Evolutionary conservation across 2,113 vertebrate genomes (phyloP), one percentile per base, ranked within the genome.

Genomic region (Rhadina sibilatrix): DNA sequence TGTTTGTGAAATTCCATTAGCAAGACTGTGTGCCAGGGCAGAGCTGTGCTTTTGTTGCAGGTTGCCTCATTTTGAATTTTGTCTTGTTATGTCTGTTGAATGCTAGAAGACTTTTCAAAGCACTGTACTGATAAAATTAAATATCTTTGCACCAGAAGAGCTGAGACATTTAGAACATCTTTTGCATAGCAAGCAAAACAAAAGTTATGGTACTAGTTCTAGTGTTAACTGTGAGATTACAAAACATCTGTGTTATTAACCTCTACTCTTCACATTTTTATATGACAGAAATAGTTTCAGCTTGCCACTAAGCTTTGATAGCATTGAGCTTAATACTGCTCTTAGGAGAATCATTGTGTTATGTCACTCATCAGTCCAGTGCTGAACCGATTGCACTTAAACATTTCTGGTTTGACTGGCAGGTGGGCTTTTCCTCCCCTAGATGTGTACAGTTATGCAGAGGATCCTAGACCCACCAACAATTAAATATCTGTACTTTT

Each of bases 281-380:
- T 69, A 19, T 53, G 7, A 40, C 31, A 31, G 31, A 40, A 46
- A 7, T 33, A 74, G 49, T 70, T 83, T 42, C 20, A 49, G 12
- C 40, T 47, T 88, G 66, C 18, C 18, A 20, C 18, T 82, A 33
- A 77, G 46, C 24, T 86, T 60, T 49, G 54, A 25, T 30, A n/a
- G 28, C 9, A 2, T 7, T 52, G 54, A 37, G 22, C 23, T 66
- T 52, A 54, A 10, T 49, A n/a, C 21, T 79, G 44, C 25, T 38
- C 8, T n/a, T 83, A 18, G 22, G 64, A 46, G 56, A 64, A 12
- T 27, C 7, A 20, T 47, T 7, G 13, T 61, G 47, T 68, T 53
- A 18, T 1, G 0, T 60, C 0, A 0, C 6, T 81, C 20, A 8
- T 25, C 47, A 46, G 22, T 33, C n/a, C 47, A 22, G 52, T 20